phyloP scores from a whole-genome alignment of 2,113 vertebrate species.

The Leiothrix lutea region DNA sequence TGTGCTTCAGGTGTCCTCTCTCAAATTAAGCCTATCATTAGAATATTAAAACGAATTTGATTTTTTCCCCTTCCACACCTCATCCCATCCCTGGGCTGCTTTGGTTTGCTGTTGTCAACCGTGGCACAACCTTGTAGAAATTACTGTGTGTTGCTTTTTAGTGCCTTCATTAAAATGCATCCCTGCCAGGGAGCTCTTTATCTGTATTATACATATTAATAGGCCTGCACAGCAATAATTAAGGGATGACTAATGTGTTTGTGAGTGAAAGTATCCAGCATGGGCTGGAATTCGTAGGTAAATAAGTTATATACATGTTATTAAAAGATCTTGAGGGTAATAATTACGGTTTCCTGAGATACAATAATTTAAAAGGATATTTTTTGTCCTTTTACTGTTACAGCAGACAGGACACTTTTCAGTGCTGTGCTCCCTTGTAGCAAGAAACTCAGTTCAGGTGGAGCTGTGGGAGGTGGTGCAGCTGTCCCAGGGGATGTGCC shows the following conservation, averaged over 20 bases:
- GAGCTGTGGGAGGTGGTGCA: background rate
- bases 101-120: conserved; percentile 25
- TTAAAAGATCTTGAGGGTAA: conserved; percentile 6
- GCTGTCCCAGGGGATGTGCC: background rate
- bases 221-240: conserved; percentile 67
- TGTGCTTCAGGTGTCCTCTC: background rate
- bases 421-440: background rate
- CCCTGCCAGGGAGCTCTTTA: conserved; percentile 56
- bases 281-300: background rate
- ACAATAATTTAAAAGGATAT: conserved; percentile 1
- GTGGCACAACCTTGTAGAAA: conserved; percentile 49
- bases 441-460: background rate
- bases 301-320: background rate
- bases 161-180: conserved; percentile 65
- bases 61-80: conserved; percentile 7
- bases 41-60: conserved; percentile 9
- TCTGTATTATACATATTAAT: conserved; percentile 62
- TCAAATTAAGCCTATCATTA: conserved; percentile 30
- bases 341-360: background rate
- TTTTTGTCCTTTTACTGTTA: background rate
- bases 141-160: conserved; percentile 37
- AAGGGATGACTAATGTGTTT: conserved; percentile 53
- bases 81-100: background rate
- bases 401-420: background rate
- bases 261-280: conserved; percentile 17